Evolutionary conservation across 2,888 invertebrate genomes (phyloP), one percentile per base, ranked within the genome.

Genomic region (Leptinotarsa haldemani): DNA sequence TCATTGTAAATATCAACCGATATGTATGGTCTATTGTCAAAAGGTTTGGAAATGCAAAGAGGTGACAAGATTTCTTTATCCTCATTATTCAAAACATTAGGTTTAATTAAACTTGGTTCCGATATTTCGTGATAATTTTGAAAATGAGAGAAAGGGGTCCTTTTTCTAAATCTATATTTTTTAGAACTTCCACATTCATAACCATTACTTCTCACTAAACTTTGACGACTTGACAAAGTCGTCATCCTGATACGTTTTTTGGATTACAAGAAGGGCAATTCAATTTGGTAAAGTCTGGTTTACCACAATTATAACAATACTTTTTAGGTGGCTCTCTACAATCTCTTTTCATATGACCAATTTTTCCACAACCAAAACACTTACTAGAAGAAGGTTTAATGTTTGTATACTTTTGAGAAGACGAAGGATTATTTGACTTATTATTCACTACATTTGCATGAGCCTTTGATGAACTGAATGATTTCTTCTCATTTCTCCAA

Each of bases 251-350:
- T 18, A 16, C 18, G 20, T 18, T 50, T 56, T 56, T 56, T 56
- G 56, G 20, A 20, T 56, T 56, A 56, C 20, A 56, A 20, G 56
- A 56, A 56, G 20, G 56, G 20, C 56, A 56, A 56, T 56, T 56
- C 12, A 20, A 20, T 56, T 56, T 22, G 18, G 56, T 56, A 9
- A 56, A 18, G 12, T 56, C 22, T 56, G 56, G 22, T 56, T 56
- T 56, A 53, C 53, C 53, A 53, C 53, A 53, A 53, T n/a, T 53
- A 53, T 53, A 53, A 53, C n/a, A 53, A 53, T n/a, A 18, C 18
- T 9, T 18, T 53, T 53, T 53, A 9, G 7, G n/a, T 9, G 5
- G 18, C 18, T 53, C 53, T n/a, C 18, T 53, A 18, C 53, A 53
- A 53, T 53, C 53, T n/a, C 18, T n/a, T 18, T 53, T 53, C 4